Conservation (phyloP, 30 jellyfish, hydroid and myxozoan genomes). For the Mastigias papua region DNA sequence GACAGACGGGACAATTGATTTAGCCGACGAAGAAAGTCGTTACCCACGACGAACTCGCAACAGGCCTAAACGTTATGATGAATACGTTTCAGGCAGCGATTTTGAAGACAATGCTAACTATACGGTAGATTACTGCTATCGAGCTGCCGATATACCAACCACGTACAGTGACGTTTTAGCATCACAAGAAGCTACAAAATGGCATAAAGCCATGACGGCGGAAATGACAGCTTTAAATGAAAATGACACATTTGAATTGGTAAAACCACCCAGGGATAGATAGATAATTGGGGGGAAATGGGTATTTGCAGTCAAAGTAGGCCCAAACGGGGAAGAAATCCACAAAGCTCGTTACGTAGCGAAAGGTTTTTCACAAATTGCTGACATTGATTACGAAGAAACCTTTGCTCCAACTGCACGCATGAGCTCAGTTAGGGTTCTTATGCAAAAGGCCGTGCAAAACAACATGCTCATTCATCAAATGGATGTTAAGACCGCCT, state of each 20-base stretch:
- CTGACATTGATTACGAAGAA: conserved; percentile 63
- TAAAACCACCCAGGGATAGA: conserved; percentile 60
- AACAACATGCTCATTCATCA: conserved; percentile 21
- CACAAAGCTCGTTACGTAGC: conserved; percentile 79
- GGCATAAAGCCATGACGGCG: conserved; percentile 78
- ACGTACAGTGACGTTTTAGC: conserved; percentile 64
- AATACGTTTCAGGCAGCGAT: background rate
- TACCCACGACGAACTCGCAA: background rate
- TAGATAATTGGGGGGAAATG: conserved; percentile 78
- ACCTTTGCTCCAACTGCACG: conserved; percentile 40
- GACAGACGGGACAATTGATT: background rate
- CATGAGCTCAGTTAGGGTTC: conserved; percentile 21
- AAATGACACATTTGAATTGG: conserved; percentile 49
- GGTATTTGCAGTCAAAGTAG: conserved; percentile 58
- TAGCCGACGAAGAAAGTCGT: background rate
- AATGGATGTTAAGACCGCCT: conserved; percentile 50
- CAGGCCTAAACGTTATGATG: conserved; percentile 3
- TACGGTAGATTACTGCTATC: conserved; percentile 37
- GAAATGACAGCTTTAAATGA: conserved; percentile 52
- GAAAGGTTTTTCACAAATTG: conserved; percentile 63
- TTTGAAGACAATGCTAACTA: conserved; percentile 6
- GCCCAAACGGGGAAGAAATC: conserved; percentile 28
- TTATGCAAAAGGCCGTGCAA: conserved; percentile 32
- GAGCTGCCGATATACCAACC: conserved; percentile 23
- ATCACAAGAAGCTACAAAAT: conserved; percentile 49